Base-by-base conservation (phyloP, 1,140 invertebrate species). In the Pomacea maculata region DNA sequence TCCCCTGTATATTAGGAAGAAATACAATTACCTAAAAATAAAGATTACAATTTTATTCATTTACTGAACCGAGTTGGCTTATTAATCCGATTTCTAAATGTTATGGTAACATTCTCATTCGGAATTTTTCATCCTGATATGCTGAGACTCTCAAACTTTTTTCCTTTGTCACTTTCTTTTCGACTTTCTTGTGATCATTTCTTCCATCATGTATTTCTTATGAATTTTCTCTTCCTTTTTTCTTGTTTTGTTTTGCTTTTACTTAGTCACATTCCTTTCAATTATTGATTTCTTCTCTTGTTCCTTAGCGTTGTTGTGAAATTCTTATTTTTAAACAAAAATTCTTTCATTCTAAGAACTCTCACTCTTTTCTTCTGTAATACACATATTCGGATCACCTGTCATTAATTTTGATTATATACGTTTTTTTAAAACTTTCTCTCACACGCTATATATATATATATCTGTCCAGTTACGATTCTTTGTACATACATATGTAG, bases 1-100 rank as follows among this genome's bases (percentile, higher is more conserved):
- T 17, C 68, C 15, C 45, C 25, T 71, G 68, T 25, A 25, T 45
- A 8, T 71, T 71, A n/a, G 4, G 19, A 72, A 72, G 19, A 72
- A n/a, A 72, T 45, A 72, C n/a, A 72, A n/a, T 29, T 45, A 72
- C 70, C 12, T n/a, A 12, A n/a, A 72, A 15, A 72, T 45, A 72
- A n/a, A 72, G 25, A 72, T 45, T 2, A 72, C n/a, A 72, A 8
- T 29, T 15, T 29, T 45, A 29, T 29, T 15, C 70, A 29, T 29
- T n/a, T 29, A 45, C 70, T 19, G 25, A 15, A 10, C 19, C 7
- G 25, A 7, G 25, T 71, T 71, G 25, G 25, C 45, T 71, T 71
- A 10, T 25, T 71, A 12, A 15, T 71, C 45, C 12, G 14, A 19
- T 12, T 19, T 29, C 45, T 29, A 10, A 5, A 71, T n/a, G 45